Evolutionary conservation across 2,888 invertebrate species (phyloP).

Genomic region (Tyria jacobaeae): DNA sequence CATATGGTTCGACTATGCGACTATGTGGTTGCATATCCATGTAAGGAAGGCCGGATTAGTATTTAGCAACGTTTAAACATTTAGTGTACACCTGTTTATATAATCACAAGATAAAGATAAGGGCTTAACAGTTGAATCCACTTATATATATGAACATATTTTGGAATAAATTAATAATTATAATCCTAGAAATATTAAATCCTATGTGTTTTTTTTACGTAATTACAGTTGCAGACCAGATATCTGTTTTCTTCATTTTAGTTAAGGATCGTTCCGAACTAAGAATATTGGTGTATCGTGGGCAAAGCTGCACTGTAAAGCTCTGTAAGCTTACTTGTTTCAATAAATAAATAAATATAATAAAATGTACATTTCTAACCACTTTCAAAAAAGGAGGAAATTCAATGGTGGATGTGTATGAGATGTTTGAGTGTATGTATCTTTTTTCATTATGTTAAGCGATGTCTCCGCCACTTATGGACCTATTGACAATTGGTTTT

Average conservation of each 20-base stretch:
- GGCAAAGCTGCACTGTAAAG: neutral
- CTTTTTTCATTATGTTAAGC: no score
- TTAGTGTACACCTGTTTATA: slow-evolving; percentile 13
- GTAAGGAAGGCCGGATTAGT: slow-evolving; percentile 12
- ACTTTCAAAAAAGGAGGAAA: no score
- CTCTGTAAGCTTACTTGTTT: neutral
- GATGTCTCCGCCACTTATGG: no score
- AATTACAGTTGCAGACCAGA: neutral
- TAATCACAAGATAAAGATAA: slow-evolving; percentile 4
- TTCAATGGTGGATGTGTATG: no score
- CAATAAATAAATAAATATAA: no score
- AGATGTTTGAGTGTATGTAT: no score
- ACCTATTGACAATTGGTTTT: no score
- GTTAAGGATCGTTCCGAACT: neutral
- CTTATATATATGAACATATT: neutral
- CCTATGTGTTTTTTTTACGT: neutral
- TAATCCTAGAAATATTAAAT: neutral
- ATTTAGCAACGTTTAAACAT: neutral
- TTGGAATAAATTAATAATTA: no score
- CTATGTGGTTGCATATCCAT: neutral
- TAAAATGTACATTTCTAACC: no score
- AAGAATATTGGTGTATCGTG: neutral
- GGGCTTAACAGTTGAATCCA: neutral
- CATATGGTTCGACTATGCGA: neutral
- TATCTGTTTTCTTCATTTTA: neutral